phyloP scores from a whole-genome alignment of 2,797 vertebrate species.

The Brotula barbata region DNA sequence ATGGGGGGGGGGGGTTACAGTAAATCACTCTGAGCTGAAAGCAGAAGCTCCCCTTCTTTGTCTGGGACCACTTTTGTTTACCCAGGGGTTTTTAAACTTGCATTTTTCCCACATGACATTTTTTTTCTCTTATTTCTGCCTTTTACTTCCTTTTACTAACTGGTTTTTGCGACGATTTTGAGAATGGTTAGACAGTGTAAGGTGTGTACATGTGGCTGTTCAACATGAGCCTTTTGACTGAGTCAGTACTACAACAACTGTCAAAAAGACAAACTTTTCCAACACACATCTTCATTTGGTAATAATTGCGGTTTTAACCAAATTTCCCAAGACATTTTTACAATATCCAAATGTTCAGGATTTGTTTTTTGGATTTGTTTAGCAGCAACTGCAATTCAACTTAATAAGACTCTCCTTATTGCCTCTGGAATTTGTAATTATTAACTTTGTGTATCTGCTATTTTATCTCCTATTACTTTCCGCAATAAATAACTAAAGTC shows the following conservation, averaged over 20 bases:
- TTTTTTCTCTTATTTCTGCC: neutral
- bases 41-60: constrained; percentile 33
- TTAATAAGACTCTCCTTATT: neutral
- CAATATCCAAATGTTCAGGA: constrained; percentile 28
- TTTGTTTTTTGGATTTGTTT: constrained; percentile 10
- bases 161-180: constrained; percentile 6
- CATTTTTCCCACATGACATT: constrained; percentile 30
- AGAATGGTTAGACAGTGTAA: neutral
- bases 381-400: neutral
- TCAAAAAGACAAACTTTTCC: no score
- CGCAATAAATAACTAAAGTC: neutral
- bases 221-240: no score
- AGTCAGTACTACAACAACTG: neutral
- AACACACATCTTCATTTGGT: no score
- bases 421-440: neutral
- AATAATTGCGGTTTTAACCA: neutral
- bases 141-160: constrained; percentile 12
- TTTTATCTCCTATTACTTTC: neutral
- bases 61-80: constrained; percentile 38
- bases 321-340: constrained; percentile 21
- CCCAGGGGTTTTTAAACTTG: constrained; percentile 53
- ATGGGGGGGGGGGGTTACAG: constrained; percentile 21
- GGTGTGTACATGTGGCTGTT: neutral
- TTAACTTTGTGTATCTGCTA: neutral
- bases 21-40: constrained; percentile 53